Percentiles rank a stretch among this genome's conserved stretches.
Conservation (phyloP, 1,140 invertebrate species). For the Drosophila sproati region DNA sequence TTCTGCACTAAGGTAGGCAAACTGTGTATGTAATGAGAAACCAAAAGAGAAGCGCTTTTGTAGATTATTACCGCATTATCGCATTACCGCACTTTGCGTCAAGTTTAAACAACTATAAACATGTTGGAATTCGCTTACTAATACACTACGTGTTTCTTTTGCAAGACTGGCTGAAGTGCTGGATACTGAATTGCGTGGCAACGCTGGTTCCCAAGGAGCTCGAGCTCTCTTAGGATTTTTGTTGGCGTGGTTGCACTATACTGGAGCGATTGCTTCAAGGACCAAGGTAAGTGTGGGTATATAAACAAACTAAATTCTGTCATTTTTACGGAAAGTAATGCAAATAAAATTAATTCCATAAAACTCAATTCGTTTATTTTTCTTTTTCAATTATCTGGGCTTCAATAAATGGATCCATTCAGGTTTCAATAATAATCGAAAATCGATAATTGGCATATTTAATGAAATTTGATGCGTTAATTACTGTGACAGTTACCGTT, state of each 20-base stretch:
- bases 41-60: slow-evolving; percentile 28
- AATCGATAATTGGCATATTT: no score
- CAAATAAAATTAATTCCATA: slow-evolving; percentile 10
- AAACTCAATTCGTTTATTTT: slow-evolving; percentile 1
- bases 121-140: slow-evolving; percentile 58
- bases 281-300: slow-evolving; percentile 43
- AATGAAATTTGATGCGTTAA: no score
- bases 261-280: slow-evolving; percentile 22
- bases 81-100: slow-evolving; percentile 28
- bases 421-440: no score
- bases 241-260: slow-evolving; percentile 23
- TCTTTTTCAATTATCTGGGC: neutral
- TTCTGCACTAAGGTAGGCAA: slow-evolving; percentile 23
- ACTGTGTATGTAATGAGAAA: slow-evolving; percentile 5
- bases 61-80: slow-evolving; percentile 19
- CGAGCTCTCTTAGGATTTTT: slow-evolving; percentile 27
- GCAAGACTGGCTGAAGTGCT: slow-evolving; percentile 71
- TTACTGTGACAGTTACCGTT: no score
- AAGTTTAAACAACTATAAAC: slow-evolving; percentile 23
- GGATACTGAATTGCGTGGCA: slow-evolving; percentile 40
- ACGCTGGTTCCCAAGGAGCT: slow-evolving; percentile 35
- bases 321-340: slow-evolving; percentile 11
- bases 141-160: slow-evolving; percentile 80
- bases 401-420: neutral
- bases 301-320: neutral